phyloP scores from a whole-genome alignment of 1,140 invertebrate species.

The Macrostomum lignano region DNA sequence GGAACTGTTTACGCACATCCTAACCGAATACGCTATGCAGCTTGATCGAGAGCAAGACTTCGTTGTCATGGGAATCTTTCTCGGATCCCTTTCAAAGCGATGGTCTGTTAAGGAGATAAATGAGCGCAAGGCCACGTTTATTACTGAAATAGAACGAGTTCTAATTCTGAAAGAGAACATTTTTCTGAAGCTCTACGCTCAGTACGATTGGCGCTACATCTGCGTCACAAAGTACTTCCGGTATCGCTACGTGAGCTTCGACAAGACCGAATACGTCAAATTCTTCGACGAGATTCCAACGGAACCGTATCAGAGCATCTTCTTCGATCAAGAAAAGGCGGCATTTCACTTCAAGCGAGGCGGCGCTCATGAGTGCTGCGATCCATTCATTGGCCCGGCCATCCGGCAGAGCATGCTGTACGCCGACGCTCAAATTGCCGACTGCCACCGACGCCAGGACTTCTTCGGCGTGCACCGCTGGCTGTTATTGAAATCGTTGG shows the following conservation, averaged over 20 bases:
- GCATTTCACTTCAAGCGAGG: slow-evolving; percentile 19
- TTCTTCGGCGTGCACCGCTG: slow-evolving; percentile 13
- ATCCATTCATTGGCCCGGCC: slow-evolving; percentile 13
- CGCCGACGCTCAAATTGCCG: slow-evolving; percentile 11
- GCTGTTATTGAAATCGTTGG: slow-evolving; percentile 13
- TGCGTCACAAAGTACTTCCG: slow-evolving; percentile 15
- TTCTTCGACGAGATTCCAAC: slow-evolving; percentile 14
- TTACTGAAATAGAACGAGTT: slow-evolving; percentile 12
- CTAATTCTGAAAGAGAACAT: slow-evolving; percentile 13
- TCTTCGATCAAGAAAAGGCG: slow-evolving; percentile 15
- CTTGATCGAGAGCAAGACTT: slow-evolving; percentile 8
- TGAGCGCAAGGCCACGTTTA: slow-evolving; percentile 13
- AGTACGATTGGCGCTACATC: slow-evolving; percentile 14
- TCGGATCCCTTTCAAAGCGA: too few species aligned
- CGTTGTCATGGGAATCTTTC: too few species aligned
- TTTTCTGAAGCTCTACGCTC: slow-evolving; percentile 13
- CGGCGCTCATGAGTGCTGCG: slow-evolving; percentile 10
- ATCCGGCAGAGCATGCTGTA: slow-evolving; percentile 8
- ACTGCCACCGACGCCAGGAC: slow-evolving; percentile 9
- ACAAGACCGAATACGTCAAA: slow-evolving; percentile 13
- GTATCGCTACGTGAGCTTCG: slow-evolving; percentile 14
- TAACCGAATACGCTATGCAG: slow-evolving; percentile 5
- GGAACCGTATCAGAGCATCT: slow-evolving; percentile 15
- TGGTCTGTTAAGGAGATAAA: too few species aligned
- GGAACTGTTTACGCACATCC: slow-evolving; percentile 12